Evolutionary conservation across 2,113 vertebrate species (phyloP).

Genomic region (Gambusia holbrooki): DNA sequence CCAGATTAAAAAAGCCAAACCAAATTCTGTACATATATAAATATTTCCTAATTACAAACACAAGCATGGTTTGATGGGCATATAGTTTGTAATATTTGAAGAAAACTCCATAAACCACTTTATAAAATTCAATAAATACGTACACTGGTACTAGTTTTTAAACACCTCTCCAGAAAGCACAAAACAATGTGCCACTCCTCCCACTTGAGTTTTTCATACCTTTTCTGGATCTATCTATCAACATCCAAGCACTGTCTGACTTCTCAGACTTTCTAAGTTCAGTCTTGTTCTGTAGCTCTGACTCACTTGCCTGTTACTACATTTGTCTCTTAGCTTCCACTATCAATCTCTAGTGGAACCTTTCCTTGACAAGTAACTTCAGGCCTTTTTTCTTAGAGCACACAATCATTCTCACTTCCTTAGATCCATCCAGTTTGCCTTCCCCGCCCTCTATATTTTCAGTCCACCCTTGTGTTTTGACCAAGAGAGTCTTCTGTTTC

Average conservation of each 20-base stretch:
- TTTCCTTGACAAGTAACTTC: conserved; percentile 21
- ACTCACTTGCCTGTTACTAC: conserved; percentile 32
- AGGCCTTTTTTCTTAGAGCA: conserved; percentile 14
- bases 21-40: not conserved
- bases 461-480: conserved; percentile 50
- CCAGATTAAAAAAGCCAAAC: not conserved
- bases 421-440: conserved; percentile 50
- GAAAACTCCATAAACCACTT: not conserved
- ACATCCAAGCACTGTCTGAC: conserved; percentile 24
- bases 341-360: conserved; percentile 23
- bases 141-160: not conserved
- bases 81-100: not conserved
- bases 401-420: conserved; percentile 16
- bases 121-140: not conserved
- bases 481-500: conserved; percentile 51
- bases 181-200: conserved; percentile 37
- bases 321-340: conserved; percentile 47
- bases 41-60: not conserved
- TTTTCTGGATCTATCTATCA: conserved; percentile 51
- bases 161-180: conserved; percentile 6
- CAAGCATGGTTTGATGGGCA: not conserved
- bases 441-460: conserved; percentile 55
- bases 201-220: conserved; percentile 32
- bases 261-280: conserved; percentile 30
- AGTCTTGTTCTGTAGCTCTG: conserved; percentile 49